Base-by-base conservation (phyloP, 2,888 invertebrate genomes). In the Adelphocoris suturalis region DNA sequence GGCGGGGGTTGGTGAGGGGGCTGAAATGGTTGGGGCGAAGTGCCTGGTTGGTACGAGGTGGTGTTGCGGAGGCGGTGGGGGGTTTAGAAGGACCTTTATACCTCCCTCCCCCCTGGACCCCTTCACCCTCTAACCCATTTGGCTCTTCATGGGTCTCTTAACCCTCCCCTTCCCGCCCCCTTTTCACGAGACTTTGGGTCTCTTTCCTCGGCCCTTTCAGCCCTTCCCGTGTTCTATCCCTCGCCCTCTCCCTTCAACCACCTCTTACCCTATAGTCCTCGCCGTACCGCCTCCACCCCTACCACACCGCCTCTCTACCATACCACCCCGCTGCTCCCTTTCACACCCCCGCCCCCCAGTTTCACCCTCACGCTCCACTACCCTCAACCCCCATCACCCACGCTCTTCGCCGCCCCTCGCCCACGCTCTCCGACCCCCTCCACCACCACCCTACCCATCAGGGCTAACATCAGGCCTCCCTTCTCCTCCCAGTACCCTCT, bases 21-120 rank as follows among this genome's bases (percentile, higher is more conserved):
- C 2, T 46, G 75, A 48, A 48, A 75, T 82, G 82, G 82, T 82
- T 27, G 14, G 82, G 82, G 52, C 82, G 82, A 82, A 82, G 82
- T 68, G 68, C 68, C 68, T 27, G 80, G 47, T 52, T 78, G 78
- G 46, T 47, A 82, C 27, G 68, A 68, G 14, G 80, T 16, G 46
- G 13, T 23, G 27, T 4, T n/a, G n/a, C n/a, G n/a, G 82, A 14
- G 82, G 11, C 1, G 47, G 68, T n/a, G 85, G 85, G 19, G 85
- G 85, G 28, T 46, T 47, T 28, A 76, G 47, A 75, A 75, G 48
- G 76, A 68, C 86, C 86, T 76, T 76, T 57, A 68, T 57, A 48
- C 46, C 86, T 28, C 9, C 2, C 85, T 12, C 85, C 57, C 85
- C 23, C 37, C 37, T 37, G 37, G 3, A 37, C 37, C 37, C 37